A percentile compares a stretch with the other conserved stretches of the same genome.
These are phyloP conservation scores for Euura lappo DNA, from an alignment of 1,140 invertebrate genomes.

Conservation along the genomic window DNA sequence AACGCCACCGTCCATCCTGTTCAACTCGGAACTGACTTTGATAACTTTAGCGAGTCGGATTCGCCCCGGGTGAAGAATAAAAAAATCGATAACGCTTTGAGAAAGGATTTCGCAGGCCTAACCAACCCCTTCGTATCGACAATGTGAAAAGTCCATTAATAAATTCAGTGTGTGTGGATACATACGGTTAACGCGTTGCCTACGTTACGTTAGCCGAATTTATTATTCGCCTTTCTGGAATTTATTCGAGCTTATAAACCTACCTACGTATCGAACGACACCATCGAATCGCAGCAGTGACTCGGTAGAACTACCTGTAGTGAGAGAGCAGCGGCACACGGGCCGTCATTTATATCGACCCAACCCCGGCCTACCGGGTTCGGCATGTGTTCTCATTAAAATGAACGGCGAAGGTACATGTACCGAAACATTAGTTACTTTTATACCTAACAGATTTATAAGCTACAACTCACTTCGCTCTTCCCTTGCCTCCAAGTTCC, in stretches of 20 bases:
- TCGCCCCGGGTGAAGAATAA: not conserved
- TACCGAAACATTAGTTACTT: constrained; percentile 27
- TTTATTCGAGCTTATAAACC: not conserved
- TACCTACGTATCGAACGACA: no score
- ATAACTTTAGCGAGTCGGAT: not conserved
- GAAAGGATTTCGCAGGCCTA: no score
- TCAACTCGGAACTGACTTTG: not conserved
- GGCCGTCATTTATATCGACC: constrained; percentile 10
- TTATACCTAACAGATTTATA: constrained; percentile 28
- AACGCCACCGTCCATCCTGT: constrained; percentile 12
- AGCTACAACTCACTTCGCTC: constrained; percentile 31
- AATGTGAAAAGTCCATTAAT: constrained; percentile 49
- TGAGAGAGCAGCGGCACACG: not conserved
- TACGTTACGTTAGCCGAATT: not conserved
- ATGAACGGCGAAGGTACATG: constrained; percentile 8
- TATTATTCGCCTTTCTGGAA: constrained; percentile 3
- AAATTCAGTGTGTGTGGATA: constrained; percentile 25
- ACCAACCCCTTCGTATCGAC: not conserved
- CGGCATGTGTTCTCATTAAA: constrained; percentile 25
- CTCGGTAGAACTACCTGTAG: no score
- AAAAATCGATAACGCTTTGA: not conserved
- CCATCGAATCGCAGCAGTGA: no score
- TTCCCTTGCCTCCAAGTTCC: no score
- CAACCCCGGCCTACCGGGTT: not conserved
- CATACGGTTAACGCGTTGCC: constrained; percentile 19